Conservation (phyloP, 2,888 invertebrate genomes). For the Brachyopa scutellaris region DNA sequence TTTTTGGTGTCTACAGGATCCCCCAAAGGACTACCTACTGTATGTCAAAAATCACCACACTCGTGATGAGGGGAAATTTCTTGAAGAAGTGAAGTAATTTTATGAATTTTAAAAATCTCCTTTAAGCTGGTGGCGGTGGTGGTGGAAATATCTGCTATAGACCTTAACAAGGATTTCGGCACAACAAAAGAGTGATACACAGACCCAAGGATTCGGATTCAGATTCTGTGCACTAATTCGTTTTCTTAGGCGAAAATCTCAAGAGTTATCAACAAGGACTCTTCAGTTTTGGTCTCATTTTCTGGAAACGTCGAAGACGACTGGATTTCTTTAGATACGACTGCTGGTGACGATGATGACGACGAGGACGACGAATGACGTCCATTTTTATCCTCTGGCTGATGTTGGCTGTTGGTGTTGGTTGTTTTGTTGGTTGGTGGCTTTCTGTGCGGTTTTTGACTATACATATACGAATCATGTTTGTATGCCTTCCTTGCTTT, state of each 20-base stretch:
- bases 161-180: slow-evolving; percentile 28
- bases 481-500: slow-evolving; percentile 19
- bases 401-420: slow-evolving; percentile 1
- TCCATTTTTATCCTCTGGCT: slow-evolving; percentile 32
- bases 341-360: slow-evolving; percentile 32
- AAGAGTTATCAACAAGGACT: slow-evolving; percentile 39
- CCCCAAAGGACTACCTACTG: too few species aligned
- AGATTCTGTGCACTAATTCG: slow-evolving; percentile 45
- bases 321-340: slow-evolving; percentile 29
- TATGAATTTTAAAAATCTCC: slow-evolving; percentile 49
- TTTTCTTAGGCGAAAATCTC: slow-evolving; percentile 33
- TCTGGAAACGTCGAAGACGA: background rate
- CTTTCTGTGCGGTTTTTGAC: background rate
- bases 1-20: slow-evolving; percentile 2
- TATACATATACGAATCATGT: background rate
- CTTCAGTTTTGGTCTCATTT: slow-evolving; percentile 10
- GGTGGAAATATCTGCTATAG: background rate
- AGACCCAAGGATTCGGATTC: too few species aligned
- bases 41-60: slow-evolving; percentile 52
- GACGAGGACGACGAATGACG: slow-evolving; percentile 31
- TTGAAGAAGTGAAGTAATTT: slow-evolving; percentile 52
- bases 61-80: background rate
- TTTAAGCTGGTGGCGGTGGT: too few species aligned
- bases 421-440: background rate
- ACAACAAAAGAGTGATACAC: slow-evolving; percentile 26